phyloP scores from a whole-genome alignment of 92 coral and sea anemone genomes.

The Galaxea fascicularis region DNA sequence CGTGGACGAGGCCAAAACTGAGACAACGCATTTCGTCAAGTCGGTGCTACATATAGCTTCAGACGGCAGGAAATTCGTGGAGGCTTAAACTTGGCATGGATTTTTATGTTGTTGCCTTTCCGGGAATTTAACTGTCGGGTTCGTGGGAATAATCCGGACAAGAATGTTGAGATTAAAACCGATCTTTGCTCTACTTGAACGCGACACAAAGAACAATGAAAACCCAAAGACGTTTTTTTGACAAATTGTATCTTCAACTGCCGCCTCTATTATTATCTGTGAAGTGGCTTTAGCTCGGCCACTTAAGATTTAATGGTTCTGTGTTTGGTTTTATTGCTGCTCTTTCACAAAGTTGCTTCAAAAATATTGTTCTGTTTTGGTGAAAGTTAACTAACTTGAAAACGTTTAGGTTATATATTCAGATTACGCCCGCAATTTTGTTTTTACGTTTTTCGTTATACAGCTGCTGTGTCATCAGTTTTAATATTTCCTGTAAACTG shows the following conservation, averaged over 20 bases:
- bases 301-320: background rate
- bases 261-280: background rate
- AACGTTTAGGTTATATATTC: background rate
- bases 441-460: background rate
- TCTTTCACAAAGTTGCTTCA: background rate
- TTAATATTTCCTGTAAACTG: background rate
- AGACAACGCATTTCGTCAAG: background rate
- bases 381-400: constrained; percentile 17
- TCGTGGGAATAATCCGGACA: constrained; percentile 9
- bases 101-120: constrained; percentile 29
- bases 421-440: background rate
- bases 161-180: constrained; percentile 27
- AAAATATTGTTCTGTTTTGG: background rate
- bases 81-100: constrained; percentile 14
- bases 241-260: background rate
- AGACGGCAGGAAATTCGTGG: constrained; percentile 33
- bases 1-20: background rate
- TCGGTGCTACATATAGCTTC: background rate
- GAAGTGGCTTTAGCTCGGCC: background rate
- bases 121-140: constrained; percentile 14
- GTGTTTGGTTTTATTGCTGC: background rate
- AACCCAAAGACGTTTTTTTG: background rate
- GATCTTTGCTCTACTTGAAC: constrained; percentile 34
- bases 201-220: constrained; percentile 2
- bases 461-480: background rate